Evolutionary conservation across 2,888 invertebrate species (phyloP).

Genomic region (Aphodius sticticus): DNA sequence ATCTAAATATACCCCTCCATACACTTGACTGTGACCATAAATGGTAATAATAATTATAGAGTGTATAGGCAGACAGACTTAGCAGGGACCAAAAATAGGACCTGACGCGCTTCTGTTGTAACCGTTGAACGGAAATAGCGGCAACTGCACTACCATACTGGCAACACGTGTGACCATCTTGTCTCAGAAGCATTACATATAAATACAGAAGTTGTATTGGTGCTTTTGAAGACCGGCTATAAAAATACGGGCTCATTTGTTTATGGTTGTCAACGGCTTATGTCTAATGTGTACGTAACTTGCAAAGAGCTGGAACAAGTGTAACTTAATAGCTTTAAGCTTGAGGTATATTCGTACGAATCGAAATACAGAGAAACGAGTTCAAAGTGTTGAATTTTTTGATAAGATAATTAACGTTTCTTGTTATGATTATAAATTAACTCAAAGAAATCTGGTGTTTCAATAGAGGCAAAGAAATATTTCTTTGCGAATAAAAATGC

Average conservation of each 20-base stretch:
- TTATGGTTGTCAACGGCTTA: not conserved
- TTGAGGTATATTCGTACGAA: not conserved
- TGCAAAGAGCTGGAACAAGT: no score
- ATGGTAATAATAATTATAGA: not conserved
- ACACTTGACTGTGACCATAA: not conserved
- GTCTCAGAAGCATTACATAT: not conserved
- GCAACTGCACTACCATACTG: not conserved
- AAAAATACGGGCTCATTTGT: not conserved
- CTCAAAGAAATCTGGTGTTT: no score
- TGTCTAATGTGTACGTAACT: not conserved
- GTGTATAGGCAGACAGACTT: not conserved
- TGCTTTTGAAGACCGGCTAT: not conserved
- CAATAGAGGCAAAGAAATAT: no score
- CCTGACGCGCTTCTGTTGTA: not conserved
- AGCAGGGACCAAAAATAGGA: not conserved
- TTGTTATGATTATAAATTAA: no score
- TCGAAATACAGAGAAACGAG: not conserved
- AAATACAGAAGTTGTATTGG: not conserved
- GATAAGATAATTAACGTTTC: no score
- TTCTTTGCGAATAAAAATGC: no score
- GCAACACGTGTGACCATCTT: slow-evolving; percentile 4
- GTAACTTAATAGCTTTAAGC: not conserved
- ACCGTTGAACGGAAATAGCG: not conserved
- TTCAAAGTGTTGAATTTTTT: not conserved
- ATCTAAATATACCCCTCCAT: not conserved